Percentiles rank a stretch among this genome's conserved stretches.
phyloP scores from a whole-genome alignment of 37 sponge, comb jelly and placozoan genomes.

The Haliclona indistincta region DNA sequence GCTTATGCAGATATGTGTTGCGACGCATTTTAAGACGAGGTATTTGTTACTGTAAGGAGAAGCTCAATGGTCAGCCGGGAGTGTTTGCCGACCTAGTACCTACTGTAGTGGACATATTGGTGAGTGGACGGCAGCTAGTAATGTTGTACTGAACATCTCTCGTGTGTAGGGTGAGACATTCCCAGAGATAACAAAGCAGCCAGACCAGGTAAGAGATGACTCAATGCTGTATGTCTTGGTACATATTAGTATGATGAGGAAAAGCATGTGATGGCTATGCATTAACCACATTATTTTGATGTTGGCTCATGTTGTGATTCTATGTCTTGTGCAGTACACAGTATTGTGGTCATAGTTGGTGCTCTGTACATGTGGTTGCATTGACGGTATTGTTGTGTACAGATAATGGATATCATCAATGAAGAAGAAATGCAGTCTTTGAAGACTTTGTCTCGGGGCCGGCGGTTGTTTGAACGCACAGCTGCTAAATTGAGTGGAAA shows the following conservation, averaged over 20 bases:
- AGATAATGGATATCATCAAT: constrained; percentile 96
- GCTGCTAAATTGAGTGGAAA: constrained; percentile 33
- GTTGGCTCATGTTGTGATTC: too few species aligned
- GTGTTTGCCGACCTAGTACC: constrained; percentile 87
- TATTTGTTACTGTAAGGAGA: constrained; percentile 84
- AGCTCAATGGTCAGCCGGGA: constrained; percentile 83
- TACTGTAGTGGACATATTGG: constrained; percentile 82
- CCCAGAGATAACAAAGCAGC: constrained; percentile 92
- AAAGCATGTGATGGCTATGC: too few species aligned
- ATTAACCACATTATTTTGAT: too few species aligned
- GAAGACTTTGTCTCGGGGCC: constrained; percentile 88
- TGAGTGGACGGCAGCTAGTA: too few species aligned
- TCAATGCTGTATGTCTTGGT: too few species aligned
- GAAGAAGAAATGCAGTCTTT: constrained; percentile 97
- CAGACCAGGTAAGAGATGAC: constrained; percentile 81
- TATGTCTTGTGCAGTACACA: too few species aligned
- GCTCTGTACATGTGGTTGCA: too few species aligned
- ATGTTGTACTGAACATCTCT: too few species aligned
- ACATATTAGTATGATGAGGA: too few species aligned
- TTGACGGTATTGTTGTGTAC: too few species aligned
- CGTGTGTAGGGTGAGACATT: constrained; percentile 95
- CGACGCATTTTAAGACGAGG: constrained; percentile 91
- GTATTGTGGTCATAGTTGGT: too few species aligned
- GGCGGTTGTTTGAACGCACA: constrained; percentile 83
- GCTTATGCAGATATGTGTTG: constrained; percentile 90